A percentile compares a stretch with the other conserved stretches of the same genome.
These are phyloP conservation scores for Zaprionus africanus DNA, from an alignment of 1,140 invertebrate species.

Conservation along the genomic window DNA sequence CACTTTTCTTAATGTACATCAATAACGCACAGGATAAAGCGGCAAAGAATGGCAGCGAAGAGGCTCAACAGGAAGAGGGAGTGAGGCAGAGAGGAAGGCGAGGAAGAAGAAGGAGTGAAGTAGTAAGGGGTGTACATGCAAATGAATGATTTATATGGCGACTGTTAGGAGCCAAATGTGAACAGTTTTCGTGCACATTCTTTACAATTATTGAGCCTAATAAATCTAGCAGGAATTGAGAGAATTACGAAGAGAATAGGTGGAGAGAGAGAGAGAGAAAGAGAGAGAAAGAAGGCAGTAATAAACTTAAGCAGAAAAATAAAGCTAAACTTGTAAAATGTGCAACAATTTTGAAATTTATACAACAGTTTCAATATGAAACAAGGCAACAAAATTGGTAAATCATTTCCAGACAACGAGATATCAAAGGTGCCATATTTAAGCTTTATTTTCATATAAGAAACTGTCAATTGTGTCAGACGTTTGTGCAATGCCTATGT, in stretches of 20 bases:
- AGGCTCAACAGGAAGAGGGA: not conserved
- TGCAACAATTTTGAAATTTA: no score
- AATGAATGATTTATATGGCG: constrained; percentile 49
- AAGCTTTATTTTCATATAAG: no score
- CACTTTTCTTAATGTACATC: constrained; percentile 53
- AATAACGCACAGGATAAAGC: constrained; percentile 39
- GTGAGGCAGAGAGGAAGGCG: not conserved
- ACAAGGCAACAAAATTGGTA: no score
- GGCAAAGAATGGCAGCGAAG: constrained; percentile 1
- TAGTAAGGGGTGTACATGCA: constrained; percentile 19
- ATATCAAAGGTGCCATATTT: no score
- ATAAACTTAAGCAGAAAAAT: not conserved
- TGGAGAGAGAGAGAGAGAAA: not conserved
- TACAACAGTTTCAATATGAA: no score
- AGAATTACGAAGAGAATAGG: constrained; percentile 5
- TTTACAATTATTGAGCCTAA: constrained; percentile 54
- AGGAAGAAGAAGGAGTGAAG: not conserved
- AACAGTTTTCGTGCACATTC: constrained; percentile 39
- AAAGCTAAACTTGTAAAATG: not conserved
- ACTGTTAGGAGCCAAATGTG: constrained; percentile 45
- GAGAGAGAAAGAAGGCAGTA: not conserved
- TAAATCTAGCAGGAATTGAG: constrained; percentile 33
- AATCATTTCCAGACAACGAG: no score
- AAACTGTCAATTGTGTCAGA: no score
- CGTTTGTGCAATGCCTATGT: no score